Evolutionary conservation across 2,113 vertebrate species (phyloP).

Genomic region (Psittacula cyanocephala): DNA sequence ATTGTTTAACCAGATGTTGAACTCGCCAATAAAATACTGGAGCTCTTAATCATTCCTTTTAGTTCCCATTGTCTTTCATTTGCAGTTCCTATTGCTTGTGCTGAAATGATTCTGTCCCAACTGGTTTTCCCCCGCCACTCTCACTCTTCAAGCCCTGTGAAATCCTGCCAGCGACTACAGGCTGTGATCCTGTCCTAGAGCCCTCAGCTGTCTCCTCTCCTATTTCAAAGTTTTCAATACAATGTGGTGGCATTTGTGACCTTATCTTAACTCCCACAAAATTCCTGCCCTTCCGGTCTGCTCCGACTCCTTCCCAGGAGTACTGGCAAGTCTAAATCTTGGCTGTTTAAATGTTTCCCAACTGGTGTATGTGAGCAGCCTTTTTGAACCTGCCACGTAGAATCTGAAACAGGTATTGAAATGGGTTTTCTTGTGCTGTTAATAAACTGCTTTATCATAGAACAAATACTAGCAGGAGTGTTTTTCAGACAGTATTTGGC

Average conservation of each 20-base stretch:
- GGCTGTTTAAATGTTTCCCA: neutral
- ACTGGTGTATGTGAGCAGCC: neutral
- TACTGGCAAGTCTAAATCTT: neutral
- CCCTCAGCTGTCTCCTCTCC: neutral
- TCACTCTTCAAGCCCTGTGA: neutral
- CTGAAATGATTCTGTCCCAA: neutral
- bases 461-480: neutral
- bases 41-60: neutral
- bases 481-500: neutral
- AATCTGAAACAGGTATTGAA: neutral
- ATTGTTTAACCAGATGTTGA: neutral
- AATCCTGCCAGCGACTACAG: neutral
- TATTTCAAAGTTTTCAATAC: neutral
- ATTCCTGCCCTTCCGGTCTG: neutral
- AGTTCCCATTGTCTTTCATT: neutral
- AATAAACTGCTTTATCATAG: neutral
- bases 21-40: constrained; percentile 18
- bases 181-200: neutral
- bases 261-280: neutral
- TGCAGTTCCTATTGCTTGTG: neutral
- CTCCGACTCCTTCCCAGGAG: neutral
- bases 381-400: neutral
- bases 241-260: neutral
- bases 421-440: neutral
- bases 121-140: fast-evolving